A percentile compares a stretch with the other conserved stretches of the same genome.
Conservation (phyloP, 1,140 invertebrate species). For the Paralvinella palmiformis region DNA sequence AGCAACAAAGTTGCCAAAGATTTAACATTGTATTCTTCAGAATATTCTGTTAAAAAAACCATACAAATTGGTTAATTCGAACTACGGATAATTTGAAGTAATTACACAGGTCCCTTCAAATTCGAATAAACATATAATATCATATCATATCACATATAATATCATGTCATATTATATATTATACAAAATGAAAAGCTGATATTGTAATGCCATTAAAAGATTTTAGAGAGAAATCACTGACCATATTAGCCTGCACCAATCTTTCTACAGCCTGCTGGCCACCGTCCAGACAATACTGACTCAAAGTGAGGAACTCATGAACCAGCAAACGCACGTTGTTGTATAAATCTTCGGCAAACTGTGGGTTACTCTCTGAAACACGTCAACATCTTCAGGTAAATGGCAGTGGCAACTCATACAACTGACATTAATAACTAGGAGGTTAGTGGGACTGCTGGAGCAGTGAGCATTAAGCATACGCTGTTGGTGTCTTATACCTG, state of each 20-base stretch:
- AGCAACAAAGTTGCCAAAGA: too few relatives aligned
- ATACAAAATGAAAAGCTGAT: not conserved
- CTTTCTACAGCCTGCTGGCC: slow-evolving; percentile 42
- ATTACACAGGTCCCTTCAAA: too few relatives aligned
- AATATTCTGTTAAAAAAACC: too few relatives aligned
- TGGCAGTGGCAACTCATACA: slow-evolving; percentile 13
- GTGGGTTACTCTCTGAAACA: slow-evolving; percentile 22
- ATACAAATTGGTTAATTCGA: too few relatives aligned
- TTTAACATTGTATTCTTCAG: too few relatives aligned
- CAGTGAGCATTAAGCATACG: not conserved
- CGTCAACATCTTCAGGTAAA: slow-evolving; percentile 9
- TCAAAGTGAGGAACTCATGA: slow-evolving; percentile 41
- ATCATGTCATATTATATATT: too few relatives aligned
- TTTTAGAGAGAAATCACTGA: slow-evolving; percentile 28
- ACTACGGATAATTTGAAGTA: too few relatives aligned
- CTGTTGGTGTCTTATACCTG: not conserved
- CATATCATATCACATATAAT: too few relatives aligned
- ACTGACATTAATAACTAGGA: not conserved
- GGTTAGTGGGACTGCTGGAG: not conserved
- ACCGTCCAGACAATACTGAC: slow-evolving; percentile 43
- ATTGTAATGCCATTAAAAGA: not conserved
- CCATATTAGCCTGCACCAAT: slow-evolving; percentile 44
- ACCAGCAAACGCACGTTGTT: slow-evolving; percentile 25
- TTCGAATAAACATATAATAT: too few relatives aligned
- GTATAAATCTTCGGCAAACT: slow-evolving; percentile 30